Base-by-base conservation (phyloP, 2,888 invertebrate genomes). In the Spilosoma lubricipeda region DNA sequence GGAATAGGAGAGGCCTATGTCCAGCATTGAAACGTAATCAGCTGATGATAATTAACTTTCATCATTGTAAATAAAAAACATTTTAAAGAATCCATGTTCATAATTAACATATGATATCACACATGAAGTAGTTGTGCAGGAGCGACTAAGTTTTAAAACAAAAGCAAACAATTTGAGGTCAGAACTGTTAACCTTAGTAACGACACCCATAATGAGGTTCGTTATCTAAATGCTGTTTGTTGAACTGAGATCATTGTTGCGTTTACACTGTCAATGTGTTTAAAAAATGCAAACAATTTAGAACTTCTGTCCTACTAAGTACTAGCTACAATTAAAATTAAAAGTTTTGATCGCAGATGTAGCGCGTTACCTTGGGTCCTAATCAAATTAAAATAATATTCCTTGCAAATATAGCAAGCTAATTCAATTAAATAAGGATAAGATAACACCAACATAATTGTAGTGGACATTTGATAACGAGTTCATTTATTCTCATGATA, bases 231-330 rank as follows among this genome's bases (percentile, higher is more conserved):
- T 20, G 75, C 63, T 86, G 81, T 86, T 88, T 85, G 82, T 82
- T 77, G 72, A 80, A 75, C 80, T 87, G 88, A 88, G 86, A 86
- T 88, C 87, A 88, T 87, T 82, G 74, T 75, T 83, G 74, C 11
- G 73, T 78, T 39, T 70, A 20, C 39, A 36, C 27, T 42, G 42
- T 59, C 11, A 42, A 20, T 63, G 36, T 67, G 52, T 69, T 70
- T 42, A 39, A 42, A 15, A 67, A n/a, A 52, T 9, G 18, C 69
- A 36, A 56, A 69, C 56, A 69, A n/a, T 68, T 33, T 7, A 23
- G 27, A 23, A 33, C 15, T 68, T 23, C 23, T 68, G 20, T 18
- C 39, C n/a, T n/a, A n/a, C n/a, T n/a, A n/a, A 67, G 15, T 52
- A 8, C 52, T 52, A 15, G 18, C 5, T 45, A 20, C 20, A 48